A percentile compares a stretch with the other conserved stretches of the same genome.
Conservation (phyloP, 1,140 invertebrate species). For the Caenorhabditis briggsae region DNA sequence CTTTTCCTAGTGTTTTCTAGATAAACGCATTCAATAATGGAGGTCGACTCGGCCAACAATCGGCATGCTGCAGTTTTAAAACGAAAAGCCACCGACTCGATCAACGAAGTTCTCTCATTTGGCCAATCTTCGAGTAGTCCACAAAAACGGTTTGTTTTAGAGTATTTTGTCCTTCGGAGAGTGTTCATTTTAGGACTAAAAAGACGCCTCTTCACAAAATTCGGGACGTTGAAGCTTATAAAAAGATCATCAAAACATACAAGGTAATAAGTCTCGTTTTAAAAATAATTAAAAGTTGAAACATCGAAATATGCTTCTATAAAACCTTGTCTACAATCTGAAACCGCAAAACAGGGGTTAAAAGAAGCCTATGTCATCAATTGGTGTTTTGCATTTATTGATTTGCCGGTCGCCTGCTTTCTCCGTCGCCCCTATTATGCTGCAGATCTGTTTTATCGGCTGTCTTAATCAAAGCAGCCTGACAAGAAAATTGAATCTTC, state of each 20-base stretch:
- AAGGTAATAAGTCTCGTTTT: neutral
- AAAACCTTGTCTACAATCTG: too few species aligned
- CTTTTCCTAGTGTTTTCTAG: neutral
- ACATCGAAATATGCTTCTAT: too few species aligned
- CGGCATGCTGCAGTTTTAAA: neutral
- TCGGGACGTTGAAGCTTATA: conserved; percentile 9
- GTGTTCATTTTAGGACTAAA: neutral
- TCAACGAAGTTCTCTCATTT: neutral
- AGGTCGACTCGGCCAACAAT: neutral
- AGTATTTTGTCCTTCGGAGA: neutral
- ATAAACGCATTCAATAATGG: conserved; percentile 2
- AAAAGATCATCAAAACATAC: conserved; percentile 44
- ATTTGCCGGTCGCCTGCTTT: too few species aligned
- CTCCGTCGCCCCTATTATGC: too few species aligned
- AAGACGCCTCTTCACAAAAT: neutral
- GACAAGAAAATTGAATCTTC: too few species aligned
- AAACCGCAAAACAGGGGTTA: too few species aligned
- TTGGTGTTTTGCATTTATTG: too few species aligned
- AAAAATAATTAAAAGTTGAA: too few species aligned
- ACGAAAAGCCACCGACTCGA: conserved; percentile 31
- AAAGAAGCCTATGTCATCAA: too few species aligned
- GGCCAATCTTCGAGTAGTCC: conserved; percentile 3
- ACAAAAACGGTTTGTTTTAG: conserved; percentile 15
- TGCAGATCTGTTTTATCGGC: too few species aligned
- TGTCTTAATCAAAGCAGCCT: too few species aligned